Percentiles rank a stretch among this genome's conserved stretches.
Evolutionary conservation across 2,113 vertebrate species (phyloP).

Genomic region (Nesogale talazaci): DNA sequence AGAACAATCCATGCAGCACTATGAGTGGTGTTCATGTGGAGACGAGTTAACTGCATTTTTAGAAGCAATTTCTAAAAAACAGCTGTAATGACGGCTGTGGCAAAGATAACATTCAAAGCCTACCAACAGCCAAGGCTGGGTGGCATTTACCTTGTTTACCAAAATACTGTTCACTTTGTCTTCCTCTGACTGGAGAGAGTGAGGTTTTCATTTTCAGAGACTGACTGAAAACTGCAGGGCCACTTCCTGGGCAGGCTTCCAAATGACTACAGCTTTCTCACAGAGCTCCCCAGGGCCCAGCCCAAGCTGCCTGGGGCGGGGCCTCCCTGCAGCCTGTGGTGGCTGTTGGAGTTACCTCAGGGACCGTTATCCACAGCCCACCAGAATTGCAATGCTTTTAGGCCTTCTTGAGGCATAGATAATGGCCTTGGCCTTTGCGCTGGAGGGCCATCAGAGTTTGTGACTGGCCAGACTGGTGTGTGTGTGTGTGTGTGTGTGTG

Average conservation of each 20-base stretch:
- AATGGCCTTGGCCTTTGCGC: slow-evolving; percentile 49
- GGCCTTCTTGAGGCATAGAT: slow-evolving; percentile 22
- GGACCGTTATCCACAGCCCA: slow-evolving; percentile 56
- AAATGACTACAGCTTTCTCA: slow-evolving; percentile 78
- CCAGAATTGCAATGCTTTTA: slow-evolving; percentile 63
- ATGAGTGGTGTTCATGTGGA: background rate
- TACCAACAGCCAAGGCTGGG: background rate
- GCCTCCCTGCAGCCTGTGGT: slow-evolving; percentile 62
- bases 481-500: background rate
- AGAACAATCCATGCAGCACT: background rate
- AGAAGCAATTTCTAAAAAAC: slow-evolving; percentile 6
- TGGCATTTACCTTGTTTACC: slow-evolving; percentile 62
- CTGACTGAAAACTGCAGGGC: slow-evolving; percentile 76
- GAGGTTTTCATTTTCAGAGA: slow-evolving; percentile 78
- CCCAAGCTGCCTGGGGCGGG: slow-evolving; percentile 70
- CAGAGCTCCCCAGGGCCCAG: slow-evolving; percentile 62
- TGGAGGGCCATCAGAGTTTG: slow-evolving; percentile 54
- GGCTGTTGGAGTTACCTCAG: slow-evolving; percentile 53
- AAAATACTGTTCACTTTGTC: slow-evolving; percentile 62
- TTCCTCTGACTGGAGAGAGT: slow-evolving; percentile 69
- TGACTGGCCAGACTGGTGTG: slow-evolving; percentile 58
- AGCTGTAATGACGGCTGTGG: background rate
- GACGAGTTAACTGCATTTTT: slow-evolving; percentile 49
- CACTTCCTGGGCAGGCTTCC: slow-evolving; percentile 77
- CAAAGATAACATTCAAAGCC: slow-evolving; percentile 17